A percentile compares a stretch with the other conserved stretches of the same genome.
Conservation (phyloP, 2,888 invertebrate genomes). For the Standfussiana lucernea region DNA sequence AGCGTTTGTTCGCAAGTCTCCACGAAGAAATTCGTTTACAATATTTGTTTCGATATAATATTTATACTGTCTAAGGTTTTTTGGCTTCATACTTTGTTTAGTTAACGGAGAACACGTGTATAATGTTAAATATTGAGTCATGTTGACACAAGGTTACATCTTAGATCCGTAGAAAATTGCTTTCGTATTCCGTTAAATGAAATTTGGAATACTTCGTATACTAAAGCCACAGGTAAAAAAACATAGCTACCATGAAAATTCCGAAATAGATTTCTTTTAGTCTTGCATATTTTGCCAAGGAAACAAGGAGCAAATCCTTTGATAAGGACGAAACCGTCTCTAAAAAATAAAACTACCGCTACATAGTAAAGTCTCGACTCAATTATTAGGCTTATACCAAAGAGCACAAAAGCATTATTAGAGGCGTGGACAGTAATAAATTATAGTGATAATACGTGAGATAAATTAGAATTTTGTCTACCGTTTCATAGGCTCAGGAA, state of each 20-base stretch:
- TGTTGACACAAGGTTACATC: neutral
- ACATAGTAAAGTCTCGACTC: conserved; percentile 22
- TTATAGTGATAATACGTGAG: conserved; percentile 66
- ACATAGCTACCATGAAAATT: neutral
- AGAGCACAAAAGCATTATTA: conserved; percentile 44
- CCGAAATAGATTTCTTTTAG: neutral
- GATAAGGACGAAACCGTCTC: neutral
- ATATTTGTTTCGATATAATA: conserved; percentile 37
- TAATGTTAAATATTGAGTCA: neutral
- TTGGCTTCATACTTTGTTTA: conserved; percentile 21
- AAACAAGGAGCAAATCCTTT: neutral
- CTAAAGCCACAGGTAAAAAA: neutral
- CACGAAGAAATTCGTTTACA: conserved; percentile 7
- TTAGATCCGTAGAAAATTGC: conserved; percentile 29
- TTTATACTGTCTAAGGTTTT: conserved; percentile 5
- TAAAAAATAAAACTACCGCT: conserved; percentile 3
- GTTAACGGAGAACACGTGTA: conserved; percentile 3
- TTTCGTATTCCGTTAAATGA: conserved; percentile 16
- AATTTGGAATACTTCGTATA: neutral
- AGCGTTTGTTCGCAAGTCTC: conserved; percentile 36
- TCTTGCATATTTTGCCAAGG: neutral
- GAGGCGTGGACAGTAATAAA: conserved; percentile 60
- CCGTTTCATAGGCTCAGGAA: conserved; percentile 63
- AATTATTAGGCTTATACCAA: conserved; percentile 40
- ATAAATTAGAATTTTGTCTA: conserved; percentile 69